Conservation (phyloP, 1,140 invertebrate species). For the Drosophila bocqueti region DNA sequence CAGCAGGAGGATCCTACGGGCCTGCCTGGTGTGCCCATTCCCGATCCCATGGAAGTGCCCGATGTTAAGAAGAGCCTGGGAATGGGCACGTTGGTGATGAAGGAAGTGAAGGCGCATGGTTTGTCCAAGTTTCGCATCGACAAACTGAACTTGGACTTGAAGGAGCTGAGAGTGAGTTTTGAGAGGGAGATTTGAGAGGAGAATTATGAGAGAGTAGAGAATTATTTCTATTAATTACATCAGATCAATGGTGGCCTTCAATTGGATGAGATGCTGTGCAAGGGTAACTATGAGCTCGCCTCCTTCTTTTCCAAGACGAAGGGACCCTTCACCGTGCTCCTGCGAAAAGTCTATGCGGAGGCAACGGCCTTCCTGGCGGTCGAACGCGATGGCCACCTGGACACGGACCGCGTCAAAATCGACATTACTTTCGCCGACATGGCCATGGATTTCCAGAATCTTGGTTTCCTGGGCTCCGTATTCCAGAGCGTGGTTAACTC, state of each 20-base stretch:
- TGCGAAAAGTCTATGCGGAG: constrained; percentile 89
- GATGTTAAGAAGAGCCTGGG: constrained; percentile 90
- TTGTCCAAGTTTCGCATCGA: constrained; percentile 92
- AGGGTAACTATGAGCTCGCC: constrained; percentile 91
- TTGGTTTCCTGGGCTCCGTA: constrained; percentile 90
- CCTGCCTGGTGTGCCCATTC: constrained; percentile 90
- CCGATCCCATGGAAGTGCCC: constrained; percentile 92
- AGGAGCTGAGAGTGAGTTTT: constrained; percentile 87
- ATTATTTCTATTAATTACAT: not conserved
- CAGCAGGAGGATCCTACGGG: constrained; percentile 92
- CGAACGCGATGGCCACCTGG: constrained; percentile 89
- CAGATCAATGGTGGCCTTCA: constrained; percentile 89
- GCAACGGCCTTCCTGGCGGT: constrained; percentile 89
- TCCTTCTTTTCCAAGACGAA: constrained; percentile 89
- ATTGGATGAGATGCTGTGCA: constrained; percentile 89
- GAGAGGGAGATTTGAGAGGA: not conserved
- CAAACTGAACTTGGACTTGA: constrained; percentile 88
- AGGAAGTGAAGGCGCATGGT: constrained; percentile 90
- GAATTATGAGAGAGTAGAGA: not conserved
- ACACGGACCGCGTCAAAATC: constrained; percentile 91
- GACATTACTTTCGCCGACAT: constrained; percentile 92
- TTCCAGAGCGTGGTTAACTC: constrained; percentile 93
- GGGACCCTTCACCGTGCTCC: constrained; percentile 91
- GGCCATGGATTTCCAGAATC: constrained; percentile 92
- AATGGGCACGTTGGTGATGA: constrained; percentile 90